phyloP scores from a whole-genome alignment of 37 sponge, comb jelly and placozoan genomes.

The Tethya wilhelma region DNA sequence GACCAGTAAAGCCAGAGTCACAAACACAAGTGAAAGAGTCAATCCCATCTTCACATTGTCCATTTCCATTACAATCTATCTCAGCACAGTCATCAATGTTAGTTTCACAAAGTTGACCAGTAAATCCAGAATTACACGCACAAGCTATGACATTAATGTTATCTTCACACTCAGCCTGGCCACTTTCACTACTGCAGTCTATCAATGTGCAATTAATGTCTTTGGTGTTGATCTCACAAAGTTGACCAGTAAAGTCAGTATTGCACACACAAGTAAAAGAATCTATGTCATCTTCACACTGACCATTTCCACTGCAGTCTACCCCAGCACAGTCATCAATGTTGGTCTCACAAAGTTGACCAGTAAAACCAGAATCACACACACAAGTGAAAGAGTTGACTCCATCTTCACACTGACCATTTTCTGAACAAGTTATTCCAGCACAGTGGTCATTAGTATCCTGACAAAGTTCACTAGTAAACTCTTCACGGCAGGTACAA shows the following conservation, averaged over 20 bases:
- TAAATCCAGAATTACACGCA: constrained; percentile 35
- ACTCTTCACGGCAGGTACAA: constrained; percentile 35
- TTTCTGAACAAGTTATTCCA: constrained; percentile 14
- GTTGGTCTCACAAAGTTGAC: constrained; percentile 25
- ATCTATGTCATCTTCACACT: constrained; percentile 29
- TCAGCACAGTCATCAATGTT: too few relatives aligned
- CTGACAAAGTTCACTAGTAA: constrained; percentile 27
- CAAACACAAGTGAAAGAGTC: too few relatives aligned
- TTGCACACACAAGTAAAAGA: constrained; percentile 57
- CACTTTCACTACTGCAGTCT: constrained; percentile 47
- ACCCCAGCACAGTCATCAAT: constrained; percentile 32
- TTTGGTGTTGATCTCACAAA: constrained; percentile 58
- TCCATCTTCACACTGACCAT: constrained; percentile 15
- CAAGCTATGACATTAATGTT: constrained; percentile 35
- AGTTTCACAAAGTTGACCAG: constrained; percentile 47
- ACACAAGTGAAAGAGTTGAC: constrained; percentile 20
- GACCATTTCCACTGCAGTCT: constrained; percentile 1
- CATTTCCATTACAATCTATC: too few relatives aligned
- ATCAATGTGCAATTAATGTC: constrained; percentile 46
- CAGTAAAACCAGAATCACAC: constrained; percentile 56
- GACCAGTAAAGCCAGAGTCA: too few relatives aligned
- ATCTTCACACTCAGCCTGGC: constrained; percentile 61
- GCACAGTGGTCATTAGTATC: constrained; percentile 27
- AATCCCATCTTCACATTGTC: too few relatives aligned
- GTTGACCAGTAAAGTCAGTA: constrained; percentile 41